These are phyloP conservation scores for Bombus fervidus DNA, from an alignment of 1,140 invertebrate genomes.

Conservation along the genomic window DNA sequence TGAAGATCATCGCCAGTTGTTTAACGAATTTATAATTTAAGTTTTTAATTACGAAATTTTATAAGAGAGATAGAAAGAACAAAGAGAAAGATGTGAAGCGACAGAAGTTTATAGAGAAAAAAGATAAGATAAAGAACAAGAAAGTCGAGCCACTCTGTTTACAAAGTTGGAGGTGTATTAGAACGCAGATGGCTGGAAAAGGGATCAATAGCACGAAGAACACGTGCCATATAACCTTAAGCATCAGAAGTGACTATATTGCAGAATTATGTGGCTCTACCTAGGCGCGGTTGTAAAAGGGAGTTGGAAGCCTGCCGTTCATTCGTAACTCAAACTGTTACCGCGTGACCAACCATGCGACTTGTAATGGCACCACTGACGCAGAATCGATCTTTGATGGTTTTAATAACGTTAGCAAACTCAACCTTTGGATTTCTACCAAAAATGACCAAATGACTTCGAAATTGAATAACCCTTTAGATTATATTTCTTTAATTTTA, in stretches of 20 bases:
- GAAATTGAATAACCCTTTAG: neutral
- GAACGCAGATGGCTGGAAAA: conserved; percentile 29
- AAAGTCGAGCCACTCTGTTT: neutral
- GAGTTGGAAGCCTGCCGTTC: neutral
- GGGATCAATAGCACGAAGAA: conserved; percentile 31
- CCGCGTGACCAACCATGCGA: neutral
- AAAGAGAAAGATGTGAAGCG: neutral
- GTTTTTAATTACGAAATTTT: neutral
- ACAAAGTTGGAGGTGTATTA: conserved; percentile 4
- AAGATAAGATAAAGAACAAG: neutral
- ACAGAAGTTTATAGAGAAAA: neutral
- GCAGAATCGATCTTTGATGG: neutral
- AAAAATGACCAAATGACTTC: neutral
- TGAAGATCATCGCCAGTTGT: neutral
- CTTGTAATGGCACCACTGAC: neutral
- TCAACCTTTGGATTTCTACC: too few relatives aligned
- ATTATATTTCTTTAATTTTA: neutral
- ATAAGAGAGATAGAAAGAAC: neutral
- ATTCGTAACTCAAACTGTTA: conserved; percentile 6
- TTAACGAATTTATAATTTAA: neutral
- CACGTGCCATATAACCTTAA: conserved; percentile 38
- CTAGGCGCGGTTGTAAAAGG: neutral
- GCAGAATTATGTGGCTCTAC: neutral
- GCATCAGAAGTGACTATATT: conserved; percentile 14
- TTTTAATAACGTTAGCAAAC: neutral